A percentile compares a stretch with the other conserved stretches of the same genome.
These are phyloP conservation scores for Tinamus major DNA, from an alignment of 2,797 vertebrate genomes.

Conservation along the genomic window DNA sequence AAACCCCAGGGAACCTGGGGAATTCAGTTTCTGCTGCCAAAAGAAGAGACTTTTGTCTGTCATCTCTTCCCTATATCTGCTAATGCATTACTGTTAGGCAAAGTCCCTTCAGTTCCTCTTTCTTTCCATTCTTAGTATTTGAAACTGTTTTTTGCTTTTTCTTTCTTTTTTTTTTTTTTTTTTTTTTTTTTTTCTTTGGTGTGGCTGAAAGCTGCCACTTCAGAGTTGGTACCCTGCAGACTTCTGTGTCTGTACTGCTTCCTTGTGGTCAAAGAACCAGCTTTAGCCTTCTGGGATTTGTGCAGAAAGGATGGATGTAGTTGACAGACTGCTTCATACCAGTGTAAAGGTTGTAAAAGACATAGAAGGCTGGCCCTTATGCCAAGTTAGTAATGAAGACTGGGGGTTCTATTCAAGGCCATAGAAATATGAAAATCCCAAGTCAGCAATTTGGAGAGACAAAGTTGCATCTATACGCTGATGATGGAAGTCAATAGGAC, in stretches of 20 bases:
- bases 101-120: neutral
- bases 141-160: neutral
- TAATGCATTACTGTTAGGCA: neutral
- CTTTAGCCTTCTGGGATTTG: neutral
- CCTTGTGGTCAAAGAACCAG: neutral
- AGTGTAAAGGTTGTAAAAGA: neutral
- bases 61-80: neutral
- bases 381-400: neutral
- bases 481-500: neutral
- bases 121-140: neutral
- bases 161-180: too few species aligned
- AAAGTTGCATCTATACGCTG: neutral
- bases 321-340: neutral
- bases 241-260: neutral
- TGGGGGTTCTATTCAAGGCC: neutral
- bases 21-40: neutral
- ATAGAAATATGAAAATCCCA: neutral
- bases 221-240: neutral
- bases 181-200: neutral
- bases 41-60: neutral
- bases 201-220: too few species aligned
- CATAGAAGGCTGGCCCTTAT: neutral
- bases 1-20: neutral
- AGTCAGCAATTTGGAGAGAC: neutral
- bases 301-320: fast-evolving